phyloP scores from a whole-genome alignment of 2,888 invertebrate species.

The Caenorhabditis macrosperma region DNA sequence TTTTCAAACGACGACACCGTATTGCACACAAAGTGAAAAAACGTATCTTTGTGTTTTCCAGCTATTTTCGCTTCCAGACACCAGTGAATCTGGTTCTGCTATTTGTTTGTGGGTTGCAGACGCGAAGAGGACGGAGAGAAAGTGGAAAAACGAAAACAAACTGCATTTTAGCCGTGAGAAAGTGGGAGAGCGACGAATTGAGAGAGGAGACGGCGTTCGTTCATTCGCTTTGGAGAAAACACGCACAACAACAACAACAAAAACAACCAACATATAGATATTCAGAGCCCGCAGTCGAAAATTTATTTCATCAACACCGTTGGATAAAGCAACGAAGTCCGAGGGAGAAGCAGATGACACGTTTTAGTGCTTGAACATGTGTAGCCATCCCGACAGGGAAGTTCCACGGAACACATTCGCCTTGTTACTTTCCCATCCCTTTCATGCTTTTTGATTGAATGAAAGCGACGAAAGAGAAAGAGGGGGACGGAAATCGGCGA shows the following conservation, averaged over 20 bases:
- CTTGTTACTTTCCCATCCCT: neutral
- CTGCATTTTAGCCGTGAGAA: no score
- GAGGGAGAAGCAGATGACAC: no score
- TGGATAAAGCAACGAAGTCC: no score
- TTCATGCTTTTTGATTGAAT: neutral
- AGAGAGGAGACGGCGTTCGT: neutral
- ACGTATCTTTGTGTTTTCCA: neutral
- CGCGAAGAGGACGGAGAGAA: neutral
- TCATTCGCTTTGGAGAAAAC: neutral
- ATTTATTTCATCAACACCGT: no score
- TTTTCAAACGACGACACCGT: no score
- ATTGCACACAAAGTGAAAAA: neutral
- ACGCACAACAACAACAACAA: no score
- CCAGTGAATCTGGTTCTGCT: slow-evolving; percentile 7
- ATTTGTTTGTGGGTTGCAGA: slow-evolving; percentile 20
- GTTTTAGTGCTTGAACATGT: no score
- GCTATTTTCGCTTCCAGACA: slow-evolving; percentile 10
- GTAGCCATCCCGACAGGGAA: no score
- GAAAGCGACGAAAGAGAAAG: neutral
- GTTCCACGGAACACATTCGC: no score
- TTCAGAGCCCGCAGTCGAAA: no score
- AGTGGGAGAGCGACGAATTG: neutral
- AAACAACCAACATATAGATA: no score
- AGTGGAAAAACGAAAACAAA: neutral
- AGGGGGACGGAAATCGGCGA: neutral